Base-by-base conservation (phyloP, 2,888 invertebrate genomes). In the Bugula neritina region DNA sequence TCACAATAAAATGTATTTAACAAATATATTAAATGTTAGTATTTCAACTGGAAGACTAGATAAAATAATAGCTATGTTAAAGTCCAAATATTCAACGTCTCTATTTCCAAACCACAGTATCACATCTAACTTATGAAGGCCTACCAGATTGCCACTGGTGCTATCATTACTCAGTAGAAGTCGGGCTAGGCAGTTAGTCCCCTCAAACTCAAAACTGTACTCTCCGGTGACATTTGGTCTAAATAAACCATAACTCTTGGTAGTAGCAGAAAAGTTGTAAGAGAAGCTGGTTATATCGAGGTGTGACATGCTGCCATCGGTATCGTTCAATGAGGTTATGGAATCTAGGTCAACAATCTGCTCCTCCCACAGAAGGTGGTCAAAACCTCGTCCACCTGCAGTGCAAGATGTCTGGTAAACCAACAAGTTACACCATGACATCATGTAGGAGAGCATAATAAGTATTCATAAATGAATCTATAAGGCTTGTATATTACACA, bases 201-300 rank as follows among this genome's bases (percentile, higher is more conserved):
- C 63, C n/a, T 63, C 31, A 21, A 63, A 27, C 63, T 63, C 63
- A 63, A 63, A 63, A 31, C 63, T 63, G 63, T 63, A 63, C 31
- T 63, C 34, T 3, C 63, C 31, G 31, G 63, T 63, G 13, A 10
- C 10, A 2, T 27, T 21, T 13, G 31, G 25, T 25, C 27, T 31
- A 17, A 63, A n/a, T 27, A 63, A 31, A 29, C 63, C 63, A 29
- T 13, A 31, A n/a, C 25, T 63, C 1, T 29, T 21, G n/a, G 63
- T 31, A 3, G 63, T 25, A 3, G 31, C 63, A 13, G 63, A 29
- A 5, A 10, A 31, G 31, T 63, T 31, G 31, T 63, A 63, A 31
- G 13, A 13, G 31, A 63, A 31, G 27, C 17, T 25, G 29, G 31
- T 2, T 31, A 27, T 13, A 34, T 63, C 63, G 10, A 63, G 13